Percentiles rank a stretch among this genome's conserved stretches.
phyloP scores from a whole-genome alignment of 2,888 invertebrate species.

The Drosophila meridiana region DNA sequence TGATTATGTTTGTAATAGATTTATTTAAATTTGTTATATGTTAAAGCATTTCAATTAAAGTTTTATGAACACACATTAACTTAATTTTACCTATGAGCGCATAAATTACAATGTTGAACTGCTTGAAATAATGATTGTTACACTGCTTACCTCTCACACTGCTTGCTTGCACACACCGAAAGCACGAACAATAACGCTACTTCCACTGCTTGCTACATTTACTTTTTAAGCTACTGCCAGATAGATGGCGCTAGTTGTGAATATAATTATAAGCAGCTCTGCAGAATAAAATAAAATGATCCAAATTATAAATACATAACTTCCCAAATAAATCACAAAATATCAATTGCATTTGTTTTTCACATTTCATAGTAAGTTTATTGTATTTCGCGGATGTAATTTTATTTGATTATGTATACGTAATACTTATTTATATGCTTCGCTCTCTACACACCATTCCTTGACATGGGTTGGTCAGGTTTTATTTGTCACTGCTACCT shows the following conservation, averaged over 20 bases:
- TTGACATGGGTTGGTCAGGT: conserved; percentile 51
- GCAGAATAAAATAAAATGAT: not conserved
- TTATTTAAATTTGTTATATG: too few species aligned
- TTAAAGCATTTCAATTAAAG: too few species aligned
- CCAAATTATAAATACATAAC: not conserved
- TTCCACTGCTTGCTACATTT: not conserved
- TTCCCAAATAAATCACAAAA: not conserved
- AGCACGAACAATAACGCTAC: not conserved
- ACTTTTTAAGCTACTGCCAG: rapidly evolving
- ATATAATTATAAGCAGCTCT: not conserved
- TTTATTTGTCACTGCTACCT: conserved; percentile 56
- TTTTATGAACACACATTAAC: too few species aligned
- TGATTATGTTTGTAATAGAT: too few species aligned
- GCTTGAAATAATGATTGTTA: not conserved
- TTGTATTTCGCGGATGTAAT: conserved; percentile 54
- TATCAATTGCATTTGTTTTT: conserved; percentile 16
- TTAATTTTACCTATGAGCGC: not conserved
- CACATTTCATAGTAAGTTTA: conserved; percentile 70
- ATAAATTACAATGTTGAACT: not conserved
- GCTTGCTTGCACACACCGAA: not conserved
- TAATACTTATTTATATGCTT: conserved; percentile 53
- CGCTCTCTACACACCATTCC: conserved; percentile 33
- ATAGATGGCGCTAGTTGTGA: not conserved
- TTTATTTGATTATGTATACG: conserved; percentile 44
- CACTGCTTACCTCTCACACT: not conserved